A percentile compares a stretch with the other conserved stretches of the same genome.
These are phyloP conservation scores for Leptodactylus fuscus DNA, from an alignment of 2,113 vertebrate genomes.

Conservation along the genomic window DNA sequence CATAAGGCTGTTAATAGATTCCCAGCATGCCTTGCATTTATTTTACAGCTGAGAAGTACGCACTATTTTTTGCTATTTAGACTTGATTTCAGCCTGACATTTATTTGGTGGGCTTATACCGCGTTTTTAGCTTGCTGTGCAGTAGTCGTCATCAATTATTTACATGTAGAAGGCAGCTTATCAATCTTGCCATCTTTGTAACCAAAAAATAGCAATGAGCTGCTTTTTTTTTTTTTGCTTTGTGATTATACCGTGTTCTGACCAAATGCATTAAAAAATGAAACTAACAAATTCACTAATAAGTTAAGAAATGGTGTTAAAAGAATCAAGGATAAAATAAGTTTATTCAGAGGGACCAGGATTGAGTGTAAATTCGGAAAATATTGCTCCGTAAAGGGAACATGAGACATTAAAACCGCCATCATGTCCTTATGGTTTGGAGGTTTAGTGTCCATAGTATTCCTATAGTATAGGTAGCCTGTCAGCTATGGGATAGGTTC, in stretches of 20 bases:
- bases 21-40: background rate
- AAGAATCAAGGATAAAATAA: too few relatives aligned
- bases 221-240: background rate
- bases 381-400: too few relatives aligned
- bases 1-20: background rate
- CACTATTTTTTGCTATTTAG: background rate
- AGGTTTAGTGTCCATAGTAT: too few relatives aligned
- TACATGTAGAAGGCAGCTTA: constrained; percentile 10
- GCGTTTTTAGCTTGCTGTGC: constrained; percentile 28
- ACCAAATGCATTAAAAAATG: background rate
- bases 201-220: constrained; percentile 5
- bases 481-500: too few relatives aligned
- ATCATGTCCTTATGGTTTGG: too few relatives aligned
- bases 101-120: constrained; percentile 3
- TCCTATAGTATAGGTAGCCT: too few relatives aligned
- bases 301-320: too few relatives aligned
- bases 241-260: background rate
- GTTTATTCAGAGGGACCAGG: too few relatives aligned
- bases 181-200: constrained; percentile 1
- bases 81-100: constrained; percentile 22
- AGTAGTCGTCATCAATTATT: constrained; percentile 34
- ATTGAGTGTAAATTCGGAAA: too few relatives aligned
- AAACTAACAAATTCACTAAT: background rate
- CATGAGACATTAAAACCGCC: too few relatives aligned
- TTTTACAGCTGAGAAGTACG: constrained; percentile 1